A percentile compares a stretch with the other conserved stretches of the same genome.
These are phyloP conservation scores for Limonius californicus DNA, from an alignment of 1,140 invertebrate genomes.

Conservation along the genomic window DNA sequence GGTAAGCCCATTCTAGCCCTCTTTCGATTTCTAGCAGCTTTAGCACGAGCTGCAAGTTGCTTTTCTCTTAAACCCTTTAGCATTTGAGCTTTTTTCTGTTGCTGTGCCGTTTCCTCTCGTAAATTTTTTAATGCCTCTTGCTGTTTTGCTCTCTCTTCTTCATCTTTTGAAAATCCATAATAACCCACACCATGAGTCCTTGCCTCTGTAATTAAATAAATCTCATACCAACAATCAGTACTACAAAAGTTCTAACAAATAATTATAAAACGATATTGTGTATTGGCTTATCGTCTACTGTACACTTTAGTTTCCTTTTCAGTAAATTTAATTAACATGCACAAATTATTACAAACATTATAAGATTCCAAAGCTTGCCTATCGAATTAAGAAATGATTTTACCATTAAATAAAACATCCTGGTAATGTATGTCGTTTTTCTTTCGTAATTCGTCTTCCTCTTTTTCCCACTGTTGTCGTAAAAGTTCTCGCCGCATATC, in stretches of 20 bases:
- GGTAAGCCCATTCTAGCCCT: slow-evolving; percentile 71
- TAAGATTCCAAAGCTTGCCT: too few relatives aligned
- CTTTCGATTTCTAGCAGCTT: slow-evolving; percentile 73
- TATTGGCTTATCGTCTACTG: too few relatives aligned
- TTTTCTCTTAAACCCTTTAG: slow-evolving; percentile 62
- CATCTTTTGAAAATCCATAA: slow-evolving; percentile 82
- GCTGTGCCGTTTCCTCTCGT: slow-evolving; percentile 66
- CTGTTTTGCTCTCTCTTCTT: slow-evolving; percentile 68
- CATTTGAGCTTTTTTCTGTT: slow-evolving; percentile 62
- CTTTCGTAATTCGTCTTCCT: slow-evolving; percentile 57
- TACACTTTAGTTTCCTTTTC: too few relatives aligned
- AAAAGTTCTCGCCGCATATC: slow-evolving; percentile 57
- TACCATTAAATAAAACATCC: slow-evolving; percentile 82
- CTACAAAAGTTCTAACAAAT: too few relatives aligned
- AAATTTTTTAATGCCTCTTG: slow-evolving; percentile 69
- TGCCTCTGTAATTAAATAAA: slow-evolving; percentile 60
- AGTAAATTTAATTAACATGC: too few relatives aligned
- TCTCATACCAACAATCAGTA: slow-evolving; percentile 5
- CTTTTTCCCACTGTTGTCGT: slow-evolving; percentile 63
- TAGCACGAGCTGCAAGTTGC: slow-evolving; percentile 68
- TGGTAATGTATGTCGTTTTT: slow-evolving; percentile 77
- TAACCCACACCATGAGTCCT: slow-evolving; percentile 85
- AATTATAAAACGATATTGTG: too few relatives aligned
- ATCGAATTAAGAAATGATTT: too few relatives aligned
- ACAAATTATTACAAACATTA: too few relatives aligned